phyloP scores from a whole-genome alignment of 2,888 invertebrate species.

The Leptopterna dolabrata region DNA sequence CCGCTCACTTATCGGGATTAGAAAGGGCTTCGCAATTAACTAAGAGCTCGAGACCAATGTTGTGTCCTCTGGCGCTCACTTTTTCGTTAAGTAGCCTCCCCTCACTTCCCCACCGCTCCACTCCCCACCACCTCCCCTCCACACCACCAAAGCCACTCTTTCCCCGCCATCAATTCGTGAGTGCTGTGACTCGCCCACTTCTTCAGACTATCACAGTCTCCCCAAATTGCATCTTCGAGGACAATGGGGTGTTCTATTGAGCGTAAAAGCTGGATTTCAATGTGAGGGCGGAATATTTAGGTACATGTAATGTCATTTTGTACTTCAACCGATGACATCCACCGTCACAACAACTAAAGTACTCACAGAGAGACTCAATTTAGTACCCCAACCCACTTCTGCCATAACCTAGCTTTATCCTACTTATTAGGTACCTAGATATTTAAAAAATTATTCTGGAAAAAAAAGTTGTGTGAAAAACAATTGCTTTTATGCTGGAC shows the following conservation, averaged over 20 bases:
- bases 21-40: constrained; percentile 29
- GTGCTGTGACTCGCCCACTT: not conserved
- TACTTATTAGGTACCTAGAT: too few species aligned
- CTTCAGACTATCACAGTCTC: not conserved
- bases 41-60: constrained; percentile 19
- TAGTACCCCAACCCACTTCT: too few species aligned
- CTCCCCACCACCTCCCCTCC: not conserved
- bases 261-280: not conserved
- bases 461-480: too few species aligned
- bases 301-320: too few species aligned
- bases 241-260: not conserved
- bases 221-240: not conserved
- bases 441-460: too few species aligned
- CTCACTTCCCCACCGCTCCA: not conserved
- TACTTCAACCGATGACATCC: too few species aligned
- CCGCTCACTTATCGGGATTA: constrained; percentile 27
- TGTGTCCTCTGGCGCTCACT: not conserved
- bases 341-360: too few species aligned
- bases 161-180: not conserved
- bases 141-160: too few species aligned
- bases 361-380: too few species aligned
- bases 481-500: too few species aligned
- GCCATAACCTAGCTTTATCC: too few species aligned
- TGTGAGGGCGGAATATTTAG: too few species aligned
- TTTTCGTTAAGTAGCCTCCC: not conserved